phyloP scores from a whole-genome alignment of 2,888 invertebrate genomes.

The Melitaea athalia region DNA sequence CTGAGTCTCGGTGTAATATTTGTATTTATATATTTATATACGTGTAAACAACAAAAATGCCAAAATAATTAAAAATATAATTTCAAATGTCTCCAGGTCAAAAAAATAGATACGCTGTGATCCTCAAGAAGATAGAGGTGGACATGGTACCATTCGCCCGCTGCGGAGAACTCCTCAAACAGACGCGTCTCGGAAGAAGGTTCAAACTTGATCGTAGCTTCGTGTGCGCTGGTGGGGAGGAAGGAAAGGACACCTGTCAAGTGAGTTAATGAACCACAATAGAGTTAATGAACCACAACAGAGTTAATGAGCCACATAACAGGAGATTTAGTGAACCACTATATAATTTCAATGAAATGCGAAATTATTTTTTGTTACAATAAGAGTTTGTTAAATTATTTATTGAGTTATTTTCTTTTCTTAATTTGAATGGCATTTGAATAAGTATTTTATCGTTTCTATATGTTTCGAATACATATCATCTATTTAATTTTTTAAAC shows the following conservation, averaged over 20 bases:
- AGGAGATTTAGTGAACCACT: too few relatives aligned
- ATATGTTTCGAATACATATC: too few relatives aligned
- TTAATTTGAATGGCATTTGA: too few relatives aligned
- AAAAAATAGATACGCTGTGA: slow-evolving; percentile 85
- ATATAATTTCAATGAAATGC: too few relatives aligned
- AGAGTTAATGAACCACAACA: not conserved
- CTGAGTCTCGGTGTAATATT: too few relatives aligned
- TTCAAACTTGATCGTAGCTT: slow-evolving; percentile 87
- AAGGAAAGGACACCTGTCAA: slow-evolving; percentile 88
- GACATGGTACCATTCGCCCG: slow-evolving; percentile 83
- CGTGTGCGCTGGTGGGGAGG: slow-evolving; percentile 90
- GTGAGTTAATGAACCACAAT: slow-evolving; percentile 43
- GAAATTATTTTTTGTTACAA: too few relatives aligned
- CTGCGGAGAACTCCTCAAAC: slow-evolving; percentile 84
- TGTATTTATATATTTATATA: too few relatives aligned
- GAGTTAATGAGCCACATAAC: too few relatives aligned
- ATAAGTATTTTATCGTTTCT: too few relatives aligned
- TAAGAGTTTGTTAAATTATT: too few relatives aligned
- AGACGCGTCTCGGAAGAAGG: slow-evolving; percentile 84
- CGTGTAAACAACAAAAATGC: not conserved
- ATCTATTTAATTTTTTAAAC: too few relatives aligned
- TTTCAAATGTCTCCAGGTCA: slow-evolving; percentile 62
- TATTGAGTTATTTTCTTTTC: too few relatives aligned
- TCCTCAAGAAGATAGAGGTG: slow-evolving; percentile 87
- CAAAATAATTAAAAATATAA: not conserved